These are phyloP conservation scores for Protula sp. DNA, from an alignment of 2,888 invertebrate genomes.

Conservation along the genomic window DNA sequence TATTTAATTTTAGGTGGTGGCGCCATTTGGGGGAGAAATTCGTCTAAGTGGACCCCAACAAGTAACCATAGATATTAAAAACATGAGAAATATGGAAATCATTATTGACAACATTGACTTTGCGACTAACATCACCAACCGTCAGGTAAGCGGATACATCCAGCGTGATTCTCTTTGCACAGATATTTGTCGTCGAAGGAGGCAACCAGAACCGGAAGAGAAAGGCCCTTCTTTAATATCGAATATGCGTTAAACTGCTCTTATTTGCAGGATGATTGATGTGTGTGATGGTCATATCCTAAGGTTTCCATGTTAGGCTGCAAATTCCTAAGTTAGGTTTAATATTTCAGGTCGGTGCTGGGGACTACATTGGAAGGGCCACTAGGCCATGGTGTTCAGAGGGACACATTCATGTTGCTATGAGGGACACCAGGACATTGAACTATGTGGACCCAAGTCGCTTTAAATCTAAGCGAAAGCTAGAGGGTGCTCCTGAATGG, in stretches of 20 bases:
- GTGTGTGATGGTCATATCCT: too few relatives aligned
- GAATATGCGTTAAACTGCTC: too few relatives aligned
- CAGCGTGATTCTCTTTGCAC: too few relatives aligned
- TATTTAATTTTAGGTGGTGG: background rate
- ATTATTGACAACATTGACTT: background rate
- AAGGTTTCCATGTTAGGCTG: too few relatives aligned
- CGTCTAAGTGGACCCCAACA: background rate
- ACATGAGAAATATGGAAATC: background rate
- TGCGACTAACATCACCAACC: too few relatives aligned
- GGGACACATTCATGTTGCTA: conserved; percentile 10
- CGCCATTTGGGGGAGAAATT: background rate
- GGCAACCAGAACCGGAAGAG: too few relatives aligned
- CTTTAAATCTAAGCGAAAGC: conserved; percentile 7
- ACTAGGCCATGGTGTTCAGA: conserved; percentile 2
- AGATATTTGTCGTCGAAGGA: too few relatives aligned
- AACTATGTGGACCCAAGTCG: conserved; percentile 6
- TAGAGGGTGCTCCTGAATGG: conserved; percentile 24
- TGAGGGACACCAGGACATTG: conserved; percentile 1
- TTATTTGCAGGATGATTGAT: too few relatives aligned
- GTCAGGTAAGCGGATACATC: too few relatives aligned
- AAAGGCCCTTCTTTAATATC: too few relatives aligned
- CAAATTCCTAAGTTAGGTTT: too few relatives aligned
- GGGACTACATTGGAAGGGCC: background rate
- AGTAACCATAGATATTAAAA: background rate
- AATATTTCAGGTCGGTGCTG: too few relatives aligned